phyloP scores from a whole-genome alignment of 64 coral and sea anemone genomes.

The Montipora efflorescens region DNA sequence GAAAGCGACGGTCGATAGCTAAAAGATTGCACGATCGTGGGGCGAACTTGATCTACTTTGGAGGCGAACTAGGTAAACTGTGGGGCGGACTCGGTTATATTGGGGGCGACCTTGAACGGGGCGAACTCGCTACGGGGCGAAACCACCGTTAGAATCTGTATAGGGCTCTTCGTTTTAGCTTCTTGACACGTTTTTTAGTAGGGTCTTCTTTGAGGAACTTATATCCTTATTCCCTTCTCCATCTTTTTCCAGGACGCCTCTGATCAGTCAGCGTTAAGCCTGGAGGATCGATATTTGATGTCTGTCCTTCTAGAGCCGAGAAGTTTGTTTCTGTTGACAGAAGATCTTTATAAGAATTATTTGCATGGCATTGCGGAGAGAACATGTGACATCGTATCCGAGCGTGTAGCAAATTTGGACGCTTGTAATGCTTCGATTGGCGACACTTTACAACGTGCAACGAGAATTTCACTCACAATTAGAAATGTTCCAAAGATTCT shows the following conservation, averaged over 20 bases:
- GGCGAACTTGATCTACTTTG: too few relatives aligned
- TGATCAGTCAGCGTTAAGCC: not conserved
- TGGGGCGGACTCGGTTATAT: too few relatives aligned
- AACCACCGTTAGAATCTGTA: too few relatives aligned
- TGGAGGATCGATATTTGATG: conserved; percentile 82
- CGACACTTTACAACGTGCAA: conserved; percentile 54
- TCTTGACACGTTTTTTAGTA: too few relatives aligned
- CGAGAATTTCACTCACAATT: conserved; percentile 90
- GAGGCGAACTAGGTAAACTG: too few relatives aligned
- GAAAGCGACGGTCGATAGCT: too few relatives aligned
- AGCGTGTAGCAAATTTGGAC: conserved; percentile 64
- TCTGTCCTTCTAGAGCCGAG: conserved; percentile 84
- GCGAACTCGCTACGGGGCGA: too few relatives aligned
- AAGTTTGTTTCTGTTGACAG: conserved; percentile 70
- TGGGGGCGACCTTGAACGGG: too few relatives aligned
- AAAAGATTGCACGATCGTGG: too few relatives aligned
- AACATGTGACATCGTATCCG: conserved; percentile 54
- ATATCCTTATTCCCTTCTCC: not conserved
- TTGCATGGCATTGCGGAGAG: conserved; percentile 86
- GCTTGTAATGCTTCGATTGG: conserved; percentile 54
- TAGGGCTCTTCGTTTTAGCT: too few relatives aligned
- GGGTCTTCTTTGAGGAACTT: not conserved
- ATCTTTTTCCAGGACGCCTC: conserved; percentile 31
- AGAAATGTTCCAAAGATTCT: conserved; percentile 93
- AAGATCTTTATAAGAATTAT: conserved; percentile 87